Percentiles rank a stretch among this genome's conserved stretches.
phyloP scores from a whole-genome alignment of 1,140 invertebrate species.

The Chelonus insularis region DNA sequence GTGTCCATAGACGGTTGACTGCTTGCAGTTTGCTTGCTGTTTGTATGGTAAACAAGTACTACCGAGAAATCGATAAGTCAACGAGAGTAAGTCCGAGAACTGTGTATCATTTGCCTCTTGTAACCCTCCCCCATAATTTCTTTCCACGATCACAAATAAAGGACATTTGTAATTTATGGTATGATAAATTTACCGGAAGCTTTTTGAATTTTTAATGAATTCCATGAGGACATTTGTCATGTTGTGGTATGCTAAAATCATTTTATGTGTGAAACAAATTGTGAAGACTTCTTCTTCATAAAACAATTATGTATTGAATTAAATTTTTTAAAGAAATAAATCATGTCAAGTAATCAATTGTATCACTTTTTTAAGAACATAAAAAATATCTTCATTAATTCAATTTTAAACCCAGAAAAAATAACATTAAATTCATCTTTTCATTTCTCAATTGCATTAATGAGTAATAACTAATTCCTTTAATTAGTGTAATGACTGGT shows the following conservation, averaged over 20 bases:
- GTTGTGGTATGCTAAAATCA: neutral
- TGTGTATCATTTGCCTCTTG: neutral
- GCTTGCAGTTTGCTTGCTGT: conserved; percentile 8
- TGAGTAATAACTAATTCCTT: too few relatives aligned
- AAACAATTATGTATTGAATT: too few relatives aligned
- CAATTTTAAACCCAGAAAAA: too few relatives aligned
- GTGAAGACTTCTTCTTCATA: neutral
- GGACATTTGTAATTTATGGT: neutral
- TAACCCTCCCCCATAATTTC: neutral
- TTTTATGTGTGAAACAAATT: neutral
- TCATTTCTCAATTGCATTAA: too few relatives aligned
- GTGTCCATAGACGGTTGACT: neutral
- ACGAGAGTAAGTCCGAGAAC: conserved; percentile 32
- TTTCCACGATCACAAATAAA: conserved; percentile 11
- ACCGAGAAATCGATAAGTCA: conserved; percentile 35
- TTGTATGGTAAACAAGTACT: conserved; percentile 19
- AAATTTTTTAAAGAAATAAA: too few relatives aligned
- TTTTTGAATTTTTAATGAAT: conserved; percentile 24
- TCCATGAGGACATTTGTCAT: neutral
- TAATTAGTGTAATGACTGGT: too few relatives aligned
- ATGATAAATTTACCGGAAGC: conserved; percentile 14
- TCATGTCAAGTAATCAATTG: too few relatives aligned
- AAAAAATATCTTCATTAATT: too few relatives aligned
- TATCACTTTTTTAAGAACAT: too few relatives aligned
- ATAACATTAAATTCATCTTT: too few relatives aligned